A percentile compares a stretch with the other conserved stretches of the same genome.
These are phyloP conservation scores for Spisula subtruncata DNA, from an alignment of 2,888 invertebrate species.

Conservation along the genomic window DNA sequence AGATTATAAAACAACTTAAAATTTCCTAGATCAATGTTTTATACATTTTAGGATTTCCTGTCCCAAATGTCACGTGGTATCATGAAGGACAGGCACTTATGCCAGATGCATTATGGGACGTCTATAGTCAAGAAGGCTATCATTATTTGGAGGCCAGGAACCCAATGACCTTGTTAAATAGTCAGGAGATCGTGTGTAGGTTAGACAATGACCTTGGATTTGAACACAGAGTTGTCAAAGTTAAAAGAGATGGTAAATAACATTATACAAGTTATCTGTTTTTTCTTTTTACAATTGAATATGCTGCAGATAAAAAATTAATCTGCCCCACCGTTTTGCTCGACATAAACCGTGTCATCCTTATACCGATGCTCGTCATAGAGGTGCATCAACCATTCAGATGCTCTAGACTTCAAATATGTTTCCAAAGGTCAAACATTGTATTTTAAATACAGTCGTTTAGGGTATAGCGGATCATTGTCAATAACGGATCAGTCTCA, in stretches of 20 bases:
- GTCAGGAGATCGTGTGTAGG: conserved; percentile 80
- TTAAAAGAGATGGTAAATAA: conserved; percentile 57
- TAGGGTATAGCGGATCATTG: too few species aligned
- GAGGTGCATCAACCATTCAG: too few species aligned
- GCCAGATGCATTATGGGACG: conserved; percentile 63
- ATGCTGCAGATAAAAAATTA: too few species aligned
- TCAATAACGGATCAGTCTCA: too few species aligned
- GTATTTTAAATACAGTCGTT: too few species aligned
- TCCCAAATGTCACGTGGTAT: conserved; percentile 64
- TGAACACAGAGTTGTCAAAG: conserved; percentile 47
- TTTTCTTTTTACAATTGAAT: not conserved
- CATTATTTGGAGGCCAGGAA: conserved; percentile 73
- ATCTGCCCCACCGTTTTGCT: too few species aligned
- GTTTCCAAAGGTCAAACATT: too few species aligned
- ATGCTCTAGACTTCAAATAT: too few species aligned
- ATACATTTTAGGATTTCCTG: conserved; percentile 55
- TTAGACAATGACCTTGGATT: conserved; percentile 64
- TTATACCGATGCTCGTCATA: too few species aligned
- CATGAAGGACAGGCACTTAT: conserved; percentile 62
- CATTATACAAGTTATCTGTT: not conserved
- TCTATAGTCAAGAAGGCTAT: conserved; percentile 69
- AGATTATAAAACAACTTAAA: not conserved
- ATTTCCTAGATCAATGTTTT: not conserved
- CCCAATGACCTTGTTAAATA: conserved; percentile 70
- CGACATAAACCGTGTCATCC: too few species aligned